Conservation (phyloP, 2,113 vertebrate genomes). For the Vombatus ursinus region DNA sequence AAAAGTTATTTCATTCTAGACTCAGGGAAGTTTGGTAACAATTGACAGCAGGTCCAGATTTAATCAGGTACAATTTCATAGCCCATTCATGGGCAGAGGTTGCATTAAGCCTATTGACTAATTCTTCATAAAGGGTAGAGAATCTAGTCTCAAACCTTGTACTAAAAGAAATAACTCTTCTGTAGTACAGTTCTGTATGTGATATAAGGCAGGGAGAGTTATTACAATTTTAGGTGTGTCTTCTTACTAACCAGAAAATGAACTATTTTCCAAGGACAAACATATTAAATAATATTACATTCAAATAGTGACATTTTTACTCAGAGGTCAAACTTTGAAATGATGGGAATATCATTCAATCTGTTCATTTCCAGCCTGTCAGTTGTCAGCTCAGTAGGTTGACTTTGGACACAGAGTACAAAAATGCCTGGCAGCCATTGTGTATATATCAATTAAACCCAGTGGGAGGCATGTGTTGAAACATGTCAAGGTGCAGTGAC, state of each 20-base stretch:
- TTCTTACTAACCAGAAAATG: neutral
- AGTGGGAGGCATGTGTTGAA: neutral
- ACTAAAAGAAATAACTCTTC: neutral
- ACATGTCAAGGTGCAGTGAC: neutral
- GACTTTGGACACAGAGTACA: neutral
- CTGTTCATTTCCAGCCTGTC: neutral
- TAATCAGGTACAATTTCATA: neutral
- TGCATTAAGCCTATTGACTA: neutral
- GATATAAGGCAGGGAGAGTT: neutral
- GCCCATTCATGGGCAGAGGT: neutral
- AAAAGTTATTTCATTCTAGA: neutral
- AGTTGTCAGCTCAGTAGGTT: neutral
- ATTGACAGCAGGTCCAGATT: neutral
- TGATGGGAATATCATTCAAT: neutral
- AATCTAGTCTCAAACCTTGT: neutral
- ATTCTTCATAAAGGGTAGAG: neutral
- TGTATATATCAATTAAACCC: neutral
- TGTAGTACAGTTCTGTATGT: neutral
- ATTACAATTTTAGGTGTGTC: neutral
- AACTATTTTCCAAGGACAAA: neutral
- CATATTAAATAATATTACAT: neutral
- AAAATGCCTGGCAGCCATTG: neutral
- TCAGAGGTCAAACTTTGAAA: neutral
- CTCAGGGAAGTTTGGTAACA: neutral
- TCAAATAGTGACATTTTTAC: neutral